These are phyloP conservation scores for Yoshiicerus persimilis DNA, from an alignment of 1,140 invertebrate genomes.

Conservation along the genomic window DNA sequence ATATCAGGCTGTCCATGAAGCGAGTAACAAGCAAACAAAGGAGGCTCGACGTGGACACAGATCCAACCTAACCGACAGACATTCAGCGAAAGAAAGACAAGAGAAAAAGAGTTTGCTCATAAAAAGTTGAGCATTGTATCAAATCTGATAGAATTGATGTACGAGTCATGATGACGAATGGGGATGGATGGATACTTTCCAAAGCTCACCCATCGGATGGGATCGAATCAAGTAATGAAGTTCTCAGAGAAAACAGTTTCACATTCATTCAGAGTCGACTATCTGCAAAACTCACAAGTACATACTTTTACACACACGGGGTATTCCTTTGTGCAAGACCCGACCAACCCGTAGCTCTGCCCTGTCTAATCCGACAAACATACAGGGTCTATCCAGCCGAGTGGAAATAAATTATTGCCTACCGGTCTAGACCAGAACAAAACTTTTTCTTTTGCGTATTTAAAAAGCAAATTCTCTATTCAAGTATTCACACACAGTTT, in stretches of 20 bases:
- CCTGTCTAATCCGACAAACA: no score
- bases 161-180: constrained; percentile 31
- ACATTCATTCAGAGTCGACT: neutral
- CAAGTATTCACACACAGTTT: no score
- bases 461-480: no score
- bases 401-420: no score
- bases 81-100: neutral
- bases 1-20: neutral
- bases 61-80: neutral
- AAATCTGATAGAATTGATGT: constrained; percentile 19
- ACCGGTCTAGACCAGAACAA: no score
- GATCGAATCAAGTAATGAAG: constrained; percentile 35
- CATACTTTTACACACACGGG: neutral
- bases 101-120: constrained; percentile 20
- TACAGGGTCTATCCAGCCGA: neutral
- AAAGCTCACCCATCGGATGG: neutral
- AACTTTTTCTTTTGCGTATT: no score
- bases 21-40: neutral
- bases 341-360: neutral
- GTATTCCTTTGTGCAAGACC: no score
- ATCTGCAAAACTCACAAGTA: neutral
- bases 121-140: constrained; percentile 28
- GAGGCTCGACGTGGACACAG: neutral
- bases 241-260: constrained; percentile 26
- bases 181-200: constrained; percentile 17